Evolutionary conservation across 2,888 invertebrate species (phyloP).

Genomic region (Ashinkailepas kermadecensis): DNA sequence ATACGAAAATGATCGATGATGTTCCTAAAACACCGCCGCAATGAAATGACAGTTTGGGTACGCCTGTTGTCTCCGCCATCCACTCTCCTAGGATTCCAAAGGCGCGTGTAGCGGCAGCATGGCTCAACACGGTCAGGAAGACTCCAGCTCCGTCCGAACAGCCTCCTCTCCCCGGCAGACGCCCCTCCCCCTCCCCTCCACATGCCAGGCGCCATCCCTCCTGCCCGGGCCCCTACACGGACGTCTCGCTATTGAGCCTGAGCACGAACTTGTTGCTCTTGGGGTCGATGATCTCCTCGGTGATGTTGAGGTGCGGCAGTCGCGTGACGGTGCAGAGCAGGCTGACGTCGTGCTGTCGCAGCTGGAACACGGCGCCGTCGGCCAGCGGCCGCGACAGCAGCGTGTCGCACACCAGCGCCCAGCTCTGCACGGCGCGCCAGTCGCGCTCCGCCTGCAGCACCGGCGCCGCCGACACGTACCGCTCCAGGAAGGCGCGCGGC

Average conservation of each 20-base stretch:
- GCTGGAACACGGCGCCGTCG: slow-evolving; percentile 77
- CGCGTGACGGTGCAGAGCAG: slow-evolving; percentile 75
- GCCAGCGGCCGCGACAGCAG: slow-evolving; percentile 76
- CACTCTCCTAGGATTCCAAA: no score
- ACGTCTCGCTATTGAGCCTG: slow-evolving; percentile 90
- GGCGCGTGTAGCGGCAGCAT: no score
- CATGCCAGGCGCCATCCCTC: background rate
- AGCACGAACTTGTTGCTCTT: slow-evolving; percentile 92
- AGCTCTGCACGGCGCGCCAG: slow-evolving; percentile 72
- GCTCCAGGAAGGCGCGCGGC: slow-evolving; percentile 89
- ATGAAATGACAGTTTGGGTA: no score
- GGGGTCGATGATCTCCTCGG: slow-evolving; percentile 93
- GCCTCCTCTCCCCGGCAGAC: no score
- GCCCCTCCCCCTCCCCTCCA: no score
- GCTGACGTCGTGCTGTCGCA: slow-evolving; percentile 87
- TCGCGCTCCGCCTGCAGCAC: slow-evolving; percentile 74
- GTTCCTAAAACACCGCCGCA: no score
- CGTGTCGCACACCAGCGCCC: slow-evolving; percentile 92
- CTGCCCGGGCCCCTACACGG: slow-evolving; percentile 55
- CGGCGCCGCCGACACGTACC: slow-evolving; percentile 77
- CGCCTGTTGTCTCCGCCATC: no score
- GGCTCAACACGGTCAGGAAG: no score
- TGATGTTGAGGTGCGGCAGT: slow-evolving; percentile 87
- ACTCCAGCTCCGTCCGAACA: no score
- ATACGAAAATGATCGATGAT: no score